phyloP scores from a whole-genome alignment of 2,888 invertebrate genomes.

The Agapostemon virescens region DNA sequence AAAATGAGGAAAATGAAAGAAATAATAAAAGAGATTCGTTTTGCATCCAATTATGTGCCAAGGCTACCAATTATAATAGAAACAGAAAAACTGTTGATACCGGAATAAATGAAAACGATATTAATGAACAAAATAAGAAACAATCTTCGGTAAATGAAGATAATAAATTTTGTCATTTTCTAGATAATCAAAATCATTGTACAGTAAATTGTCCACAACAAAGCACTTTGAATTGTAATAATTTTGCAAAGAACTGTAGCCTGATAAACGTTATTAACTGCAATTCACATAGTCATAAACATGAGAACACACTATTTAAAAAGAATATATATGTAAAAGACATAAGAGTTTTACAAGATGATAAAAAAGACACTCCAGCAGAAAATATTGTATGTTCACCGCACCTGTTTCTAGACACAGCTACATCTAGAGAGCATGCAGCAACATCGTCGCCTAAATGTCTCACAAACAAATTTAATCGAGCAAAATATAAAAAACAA shows the following conservation, averaged over 20 bases:
- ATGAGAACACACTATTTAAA: neutral
- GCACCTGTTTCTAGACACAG: slow-evolving; percentile 6
- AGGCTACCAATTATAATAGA: neutral
- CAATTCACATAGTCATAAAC: neutral
- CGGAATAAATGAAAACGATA: slow-evolving; percentile 8
- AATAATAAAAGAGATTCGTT: slow-evolving; percentile 27
- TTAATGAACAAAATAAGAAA: neutral
- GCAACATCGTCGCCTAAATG: slow-evolving; percentile 7
- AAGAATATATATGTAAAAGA: slow-evolving; percentile 30
- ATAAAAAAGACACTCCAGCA: neutral
- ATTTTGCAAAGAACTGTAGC: slow-evolving; percentile 14
- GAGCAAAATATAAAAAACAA: slow-evolving; percentile 13
- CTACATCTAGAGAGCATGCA: neutral
- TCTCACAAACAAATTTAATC: slow-evolving; percentile 11
- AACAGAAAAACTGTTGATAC: neutral
- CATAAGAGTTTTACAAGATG: slow-evolving; percentile 23
- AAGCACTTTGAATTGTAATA: slow-evolving; percentile 15
- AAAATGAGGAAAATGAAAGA: slow-evolving; percentile 22
- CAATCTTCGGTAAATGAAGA: neutral
- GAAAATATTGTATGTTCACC: slow-evolving; percentile 19
- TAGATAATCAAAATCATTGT: slow-evolving; percentile 20
- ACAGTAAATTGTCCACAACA: slow-evolving; percentile 1
- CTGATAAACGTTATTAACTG: slow-evolving; percentile 3
- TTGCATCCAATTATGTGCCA: slow-evolving; percentile 14
- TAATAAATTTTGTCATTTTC: slow-evolving; percentile 6